Evolutionary conservation across 92 coral and sea anemone genomes (phyloP), one percentile per base, ranked within the genome.

Genomic region (Montipora capitata): DNA sequence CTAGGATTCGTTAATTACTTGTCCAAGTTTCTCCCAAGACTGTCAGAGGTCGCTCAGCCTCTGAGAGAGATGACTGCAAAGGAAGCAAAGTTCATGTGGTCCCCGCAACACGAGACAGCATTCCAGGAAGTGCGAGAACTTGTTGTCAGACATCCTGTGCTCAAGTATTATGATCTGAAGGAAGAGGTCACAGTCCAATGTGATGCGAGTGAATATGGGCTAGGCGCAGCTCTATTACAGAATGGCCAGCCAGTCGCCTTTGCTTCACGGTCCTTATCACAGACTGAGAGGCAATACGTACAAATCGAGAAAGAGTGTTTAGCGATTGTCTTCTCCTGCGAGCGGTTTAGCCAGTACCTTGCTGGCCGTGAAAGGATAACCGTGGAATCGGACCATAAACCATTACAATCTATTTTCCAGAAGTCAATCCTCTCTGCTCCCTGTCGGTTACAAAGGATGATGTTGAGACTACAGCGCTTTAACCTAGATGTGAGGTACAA

Each of bases 241-340:
- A 20, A 20, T 86, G 94, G 94, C 10, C 68, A 77, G 68, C 12
- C 94, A 10, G 88, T 91, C 49, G 91, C 87, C 3, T 91, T 85
- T 85, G 94, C 94, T 8, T 79, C 87, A 42, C n/a, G 90, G 12
- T 35, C 85, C 15, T 48, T 78, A 17, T 77, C 90, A 12, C 88
- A 56, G 79, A 75, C 94, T 40, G 91, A 91, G 78, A 67, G 91
- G 20, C 72, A 63, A 58, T 81, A 91, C 44, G 78, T 69, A 5
- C 90, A 86, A 38, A 86, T 78, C 70, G 1, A 20, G 27, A 20
- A 20, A 20, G 27, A 20, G 27, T 20, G 27, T 20, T 20, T 20
- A 20, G 27, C 86, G 16, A 84, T 87, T 45, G 93, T 83, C 77
- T 89, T 89, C 77, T 56, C 77, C 17, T 83, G 84, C 62, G 67